These are phyloP conservation scores for Drosophila subpulchrella DNA, from an alignment of 1,140 invertebrate genomes.

Conservation along the genomic window DNA sequence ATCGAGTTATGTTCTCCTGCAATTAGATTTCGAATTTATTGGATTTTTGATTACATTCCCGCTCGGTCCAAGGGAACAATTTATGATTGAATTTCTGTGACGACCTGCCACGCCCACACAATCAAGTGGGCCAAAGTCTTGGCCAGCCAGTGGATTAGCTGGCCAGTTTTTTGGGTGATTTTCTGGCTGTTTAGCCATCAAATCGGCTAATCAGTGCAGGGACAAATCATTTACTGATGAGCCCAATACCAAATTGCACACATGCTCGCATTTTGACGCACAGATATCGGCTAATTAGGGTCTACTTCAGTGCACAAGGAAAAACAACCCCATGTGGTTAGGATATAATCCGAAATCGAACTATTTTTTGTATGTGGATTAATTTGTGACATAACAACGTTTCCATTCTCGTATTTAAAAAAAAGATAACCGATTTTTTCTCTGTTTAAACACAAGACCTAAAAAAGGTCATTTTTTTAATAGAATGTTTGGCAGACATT, in stretches of 20 bases:
- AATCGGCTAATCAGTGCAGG: slow-evolving; percentile 69
- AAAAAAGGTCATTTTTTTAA: no score
- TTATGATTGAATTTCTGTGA: slow-evolving; percentile 60
- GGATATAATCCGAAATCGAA: neutral
- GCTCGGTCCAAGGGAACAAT: slow-evolving; percentile 33
- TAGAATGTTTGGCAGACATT: no score
- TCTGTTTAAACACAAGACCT: no score
- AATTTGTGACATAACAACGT: neutral
- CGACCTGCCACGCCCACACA: slow-evolving; percentile 48
- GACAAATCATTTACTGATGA: slow-evolving; percentile 60
- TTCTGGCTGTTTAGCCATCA: slow-evolving; percentile 59
- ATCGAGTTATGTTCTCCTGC: slow-evolving; percentile 47
- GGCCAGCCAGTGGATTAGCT: slow-evolving; percentile 29
- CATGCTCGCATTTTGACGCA: slow-evolving; percentile 67
- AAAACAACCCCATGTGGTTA: slow-evolving; percentile 31
- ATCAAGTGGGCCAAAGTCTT: slow-evolving; percentile 36
- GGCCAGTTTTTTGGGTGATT: slow-evolving; percentile 30
- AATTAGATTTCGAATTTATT: slow-evolving; percentile 72
- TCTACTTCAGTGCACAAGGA: slow-evolving; percentile 54
- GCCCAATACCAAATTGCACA: slow-evolving; percentile 64
- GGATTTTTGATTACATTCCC: slow-evolving; percentile 63
- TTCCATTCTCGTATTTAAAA: no score
- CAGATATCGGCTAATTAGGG: slow-evolving; percentile 65
- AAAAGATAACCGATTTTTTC: no score
- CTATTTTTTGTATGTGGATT: neutral